Evolutionary conservation across 2,113 vertebrate species (phyloP).

Genomic region (Microcebus ravelobensis): DNA sequence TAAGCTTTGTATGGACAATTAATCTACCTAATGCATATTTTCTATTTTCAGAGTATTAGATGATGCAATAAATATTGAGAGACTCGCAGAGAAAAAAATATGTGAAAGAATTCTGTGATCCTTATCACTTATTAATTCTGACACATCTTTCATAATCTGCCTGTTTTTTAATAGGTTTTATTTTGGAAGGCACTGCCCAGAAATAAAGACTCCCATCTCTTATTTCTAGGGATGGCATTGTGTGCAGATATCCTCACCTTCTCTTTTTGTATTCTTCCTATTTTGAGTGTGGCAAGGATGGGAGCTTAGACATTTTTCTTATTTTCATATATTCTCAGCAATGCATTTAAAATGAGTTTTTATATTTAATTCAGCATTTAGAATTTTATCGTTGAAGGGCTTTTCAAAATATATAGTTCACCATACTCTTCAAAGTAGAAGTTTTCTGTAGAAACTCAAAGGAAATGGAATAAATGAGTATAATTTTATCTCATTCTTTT

Average conservation of each 20-base stretch:
- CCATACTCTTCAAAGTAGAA: not conserved
- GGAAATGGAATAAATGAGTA: not conserved
- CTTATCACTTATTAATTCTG: not conserved
- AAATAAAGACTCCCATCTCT: not conserved
- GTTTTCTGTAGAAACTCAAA: not conserved
- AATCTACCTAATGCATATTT: not conserved
- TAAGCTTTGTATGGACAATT: conserved; percentile 57
- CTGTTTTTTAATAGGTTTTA: not conserved
- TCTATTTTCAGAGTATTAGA: not conserved
- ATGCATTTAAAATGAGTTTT: not conserved
- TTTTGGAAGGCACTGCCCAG: not conserved
- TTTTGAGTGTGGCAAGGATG: not conserved
- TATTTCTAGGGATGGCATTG: not conserved
- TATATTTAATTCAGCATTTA: conserved; percentile 8
- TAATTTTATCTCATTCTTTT: conserved; percentile 16
- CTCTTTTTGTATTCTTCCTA: not conserved
- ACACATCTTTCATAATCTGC: not conserved
- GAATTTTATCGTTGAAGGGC: not conserved
- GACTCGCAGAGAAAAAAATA: not conserved
- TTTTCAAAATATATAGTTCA: conserved; percentile 14
- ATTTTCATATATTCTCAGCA: conserved; percentile 6
- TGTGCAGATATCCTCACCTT: not conserved
- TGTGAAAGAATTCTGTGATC: not conserved
- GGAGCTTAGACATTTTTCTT: not conserved
- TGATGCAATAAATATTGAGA: not conserved